phyloP scores from a whole-genome alignment of 2,888 invertebrate genomes.

The Epiblema foenella region DNA sequence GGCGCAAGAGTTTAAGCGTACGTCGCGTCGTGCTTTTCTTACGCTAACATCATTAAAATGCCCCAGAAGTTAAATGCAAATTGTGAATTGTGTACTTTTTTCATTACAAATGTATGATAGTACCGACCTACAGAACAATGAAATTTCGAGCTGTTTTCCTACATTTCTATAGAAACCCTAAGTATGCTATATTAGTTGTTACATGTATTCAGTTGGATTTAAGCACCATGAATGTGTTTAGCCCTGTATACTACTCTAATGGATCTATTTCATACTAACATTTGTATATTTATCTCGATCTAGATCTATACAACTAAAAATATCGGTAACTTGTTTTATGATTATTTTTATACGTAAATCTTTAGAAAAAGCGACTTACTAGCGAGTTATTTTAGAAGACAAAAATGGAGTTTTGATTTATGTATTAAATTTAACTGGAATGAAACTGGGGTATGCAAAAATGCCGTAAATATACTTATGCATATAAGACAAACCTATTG shows the following conservation, averaged over 20 bases:
- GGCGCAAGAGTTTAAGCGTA: no score
- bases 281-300: neutral
- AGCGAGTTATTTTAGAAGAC: slow-evolving; percentile 1
- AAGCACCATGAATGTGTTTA: slow-evolving; percentile 37
- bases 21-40: neutral
- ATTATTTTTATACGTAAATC: neutral
- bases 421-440: no score
- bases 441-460: neutral
- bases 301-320: neutral
- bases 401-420: neutral
- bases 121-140: neutral
- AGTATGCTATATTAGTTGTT: neutral
- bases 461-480: neutral
- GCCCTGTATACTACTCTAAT: slow-evolving; percentile 19
- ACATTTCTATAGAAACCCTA: slow-evolving; percentile 1
- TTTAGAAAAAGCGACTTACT: neutral
- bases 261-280: neutral
- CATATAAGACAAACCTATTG: no score
- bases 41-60: slow-evolving; percentile 4
- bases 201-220: neutral
- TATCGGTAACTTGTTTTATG: slow-evolving; percentile 20
- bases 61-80: neutral
- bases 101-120: neutral
- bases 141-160: neutral
- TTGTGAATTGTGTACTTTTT: slow-evolving; percentile 4